Conservation (phyloP, 2,113 vertebrate species). For the Thalassarche chlororhynchos region DNA sequence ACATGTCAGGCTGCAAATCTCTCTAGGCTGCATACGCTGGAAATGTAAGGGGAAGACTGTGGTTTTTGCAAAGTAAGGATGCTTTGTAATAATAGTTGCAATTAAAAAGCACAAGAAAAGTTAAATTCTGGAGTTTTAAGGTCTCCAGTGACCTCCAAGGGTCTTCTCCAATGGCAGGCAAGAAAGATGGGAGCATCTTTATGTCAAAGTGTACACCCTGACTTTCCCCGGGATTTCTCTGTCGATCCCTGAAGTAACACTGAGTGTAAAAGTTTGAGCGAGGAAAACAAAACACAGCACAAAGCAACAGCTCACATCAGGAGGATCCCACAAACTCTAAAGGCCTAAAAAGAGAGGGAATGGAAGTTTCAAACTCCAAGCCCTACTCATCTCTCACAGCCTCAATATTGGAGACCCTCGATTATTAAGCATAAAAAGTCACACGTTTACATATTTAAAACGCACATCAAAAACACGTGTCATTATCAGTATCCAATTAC, state of each 20-base stretch:
- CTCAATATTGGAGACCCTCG: accelerated
- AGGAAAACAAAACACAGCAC: not conserved
- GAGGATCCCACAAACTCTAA: not conserved
- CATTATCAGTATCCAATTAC: not conserved
- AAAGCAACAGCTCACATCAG: not conserved
- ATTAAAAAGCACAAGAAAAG: not conserved
- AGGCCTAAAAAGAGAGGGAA: not conserved
- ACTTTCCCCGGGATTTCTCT: not conserved
- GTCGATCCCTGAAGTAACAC: not conserved
- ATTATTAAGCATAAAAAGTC: not conserved
- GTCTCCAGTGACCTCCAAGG: not conserved
- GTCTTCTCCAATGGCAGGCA: not conserved
- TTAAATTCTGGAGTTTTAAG: not conserved
- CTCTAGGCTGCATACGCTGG: accelerated
- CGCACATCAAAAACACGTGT: not conserved
- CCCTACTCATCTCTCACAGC: not conserved
- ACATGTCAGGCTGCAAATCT: not conserved
- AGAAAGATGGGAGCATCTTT: not conserved
- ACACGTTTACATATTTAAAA: not conserved
- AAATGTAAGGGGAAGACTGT: not conserved
- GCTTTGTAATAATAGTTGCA: not conserved
- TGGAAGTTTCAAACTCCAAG: not conserved
- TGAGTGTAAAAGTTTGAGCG: accelerated
- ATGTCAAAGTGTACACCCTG: not conserved
- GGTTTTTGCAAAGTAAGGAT: not conserved